phyloP scores from a whole-genome alignment of 1,140 invertebrate species.

The Battus philenor region DNA sequence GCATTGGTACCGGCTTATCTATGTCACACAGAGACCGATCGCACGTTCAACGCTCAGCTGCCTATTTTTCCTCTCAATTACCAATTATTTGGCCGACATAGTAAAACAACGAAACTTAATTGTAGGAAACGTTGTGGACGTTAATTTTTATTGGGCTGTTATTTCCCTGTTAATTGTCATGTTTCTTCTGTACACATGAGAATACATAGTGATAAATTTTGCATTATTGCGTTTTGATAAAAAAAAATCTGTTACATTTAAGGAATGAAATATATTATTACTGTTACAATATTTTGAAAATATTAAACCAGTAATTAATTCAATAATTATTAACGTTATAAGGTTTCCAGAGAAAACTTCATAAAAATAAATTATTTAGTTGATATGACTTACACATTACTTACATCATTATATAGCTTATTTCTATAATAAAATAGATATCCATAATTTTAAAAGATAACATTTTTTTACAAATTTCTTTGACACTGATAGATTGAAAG shows the following conservation, averaged over 20 bases:
- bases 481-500: constrained; percentile 41
- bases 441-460: background rate
- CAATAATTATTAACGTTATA: too few relatives aligned
- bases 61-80: constrained; percentile 55
- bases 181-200: background rate
- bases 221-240: background rate
- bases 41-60: constrained; percentile 39
- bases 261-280: too few relatives aligned
- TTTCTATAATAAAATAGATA: too few relatives aligned
- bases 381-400: too few relatives aligned
- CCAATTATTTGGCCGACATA: constrained; percentile 21
- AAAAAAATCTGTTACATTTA: too few relatives aligned
- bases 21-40: constrained; percentile 47
- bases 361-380: too few relatives aligned
- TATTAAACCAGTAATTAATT: too few relatives aligned
- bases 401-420: too few relatives aligned
- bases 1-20: constrained; percentile 53
- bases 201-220: constrained; percentile 3
- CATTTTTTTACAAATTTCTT: constrained; percentile 17
- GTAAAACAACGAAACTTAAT: constrained; percentile 7
- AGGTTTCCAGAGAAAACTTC: too few relatives aligned
- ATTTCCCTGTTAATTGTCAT: constrained; percentile 3
- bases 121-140: constrained; percentile 2
- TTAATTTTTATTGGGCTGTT: constrained; percentile 13
- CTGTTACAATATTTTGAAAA: too few relatives aligned